phyloP scores from a whole-genome alignment of 2,888 invertebrate species.

The Rhagonycha lutea region DNA sequence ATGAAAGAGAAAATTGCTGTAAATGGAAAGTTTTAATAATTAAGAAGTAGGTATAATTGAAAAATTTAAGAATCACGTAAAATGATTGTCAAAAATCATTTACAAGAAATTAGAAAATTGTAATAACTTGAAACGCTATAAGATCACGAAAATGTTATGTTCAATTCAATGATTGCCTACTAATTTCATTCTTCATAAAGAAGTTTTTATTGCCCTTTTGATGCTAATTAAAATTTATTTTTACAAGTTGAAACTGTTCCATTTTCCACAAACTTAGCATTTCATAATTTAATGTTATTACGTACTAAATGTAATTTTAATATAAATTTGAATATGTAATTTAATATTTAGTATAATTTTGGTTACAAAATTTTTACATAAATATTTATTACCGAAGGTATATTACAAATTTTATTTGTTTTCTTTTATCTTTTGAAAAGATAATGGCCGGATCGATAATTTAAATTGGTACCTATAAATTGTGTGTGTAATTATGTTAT shows the following conservation, averaged over 20 bases:
- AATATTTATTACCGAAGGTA: not conserved
- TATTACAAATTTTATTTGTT: not conserved
- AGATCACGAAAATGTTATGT: not conserved
- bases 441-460: conserved; percentile 7
- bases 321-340: not conserved
- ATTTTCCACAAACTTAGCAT: not conserved
- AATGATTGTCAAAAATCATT: not conserved
- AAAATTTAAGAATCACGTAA: not conserved
- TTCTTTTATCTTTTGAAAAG: not conserved
- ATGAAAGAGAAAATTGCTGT: not conserved
- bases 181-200: not conserved
- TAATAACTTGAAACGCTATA: not conserved
- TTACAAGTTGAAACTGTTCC: not conserved
- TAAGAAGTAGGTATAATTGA: not conserved
- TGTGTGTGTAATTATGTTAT: conserved; percentile 12
- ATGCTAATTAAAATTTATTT: not conserved
- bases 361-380: not conserved
- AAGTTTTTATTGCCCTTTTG: not conserved
- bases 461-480: conserved; percentile 5
- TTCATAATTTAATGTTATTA: not conserved
- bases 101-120: not conserved
- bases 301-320: not conserved
- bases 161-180: not conserved
- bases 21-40: not conserved
- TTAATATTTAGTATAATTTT: not conserved